A percentile compares a stretch with the other conserved stretches of the same genome.
Evolutionary conservation across 2,888 invertebrate genomes (phyloP).

Genomic region (Micoletzkya japonica): DNA sequence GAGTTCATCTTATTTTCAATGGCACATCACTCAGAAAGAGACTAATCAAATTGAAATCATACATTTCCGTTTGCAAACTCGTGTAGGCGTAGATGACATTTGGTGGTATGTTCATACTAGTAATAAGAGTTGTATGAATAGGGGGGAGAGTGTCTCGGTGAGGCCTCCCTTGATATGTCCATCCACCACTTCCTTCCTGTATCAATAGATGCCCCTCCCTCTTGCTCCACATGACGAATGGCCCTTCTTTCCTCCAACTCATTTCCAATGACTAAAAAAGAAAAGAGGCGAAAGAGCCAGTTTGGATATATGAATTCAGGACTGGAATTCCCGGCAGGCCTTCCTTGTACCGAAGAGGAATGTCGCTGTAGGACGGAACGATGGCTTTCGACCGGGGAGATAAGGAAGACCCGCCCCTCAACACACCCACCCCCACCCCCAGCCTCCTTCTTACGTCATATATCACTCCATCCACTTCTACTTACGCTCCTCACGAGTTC

Average conservation of each 20-base stretch:
- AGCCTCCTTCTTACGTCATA: too few species aligned
- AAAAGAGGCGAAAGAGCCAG: too few species aligned
- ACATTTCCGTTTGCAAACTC: too few species aligned
- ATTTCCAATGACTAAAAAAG: too few species aligned
- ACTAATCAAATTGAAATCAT: not conserved
- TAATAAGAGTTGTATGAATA: not conserved
- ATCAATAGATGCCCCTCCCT: slow-evolving; percentile 11
- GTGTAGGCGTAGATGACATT: too few species aligned
- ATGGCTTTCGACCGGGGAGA: slow-evolving; percentile 11
- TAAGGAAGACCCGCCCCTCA: too few species aligned
- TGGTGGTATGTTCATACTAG: not conserved
- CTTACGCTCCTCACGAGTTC: too few species aligned
- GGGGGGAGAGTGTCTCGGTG: not conserved
- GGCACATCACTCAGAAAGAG: not conserved
- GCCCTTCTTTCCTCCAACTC: too few species aligned
- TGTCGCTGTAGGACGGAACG: slow-evolving; percentile 18
- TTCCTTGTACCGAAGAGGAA: slow-evolving; percentile 18
- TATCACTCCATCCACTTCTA: too few species aligned
- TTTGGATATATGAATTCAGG: too few species aligned
- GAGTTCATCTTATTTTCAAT: not conserved
- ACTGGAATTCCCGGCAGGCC: slow-evolving; percentile 3
- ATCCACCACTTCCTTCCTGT: not conserved
- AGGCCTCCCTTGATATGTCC: not conserved
- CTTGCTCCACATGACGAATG: too few species aligned
- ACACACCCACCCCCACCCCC: too few species aligned